These are phyloP conservation scores for Heliconius ethilla DNA, from an alignment of 2,888 invertebrate species.

Conservation along the genomic window DNA sequence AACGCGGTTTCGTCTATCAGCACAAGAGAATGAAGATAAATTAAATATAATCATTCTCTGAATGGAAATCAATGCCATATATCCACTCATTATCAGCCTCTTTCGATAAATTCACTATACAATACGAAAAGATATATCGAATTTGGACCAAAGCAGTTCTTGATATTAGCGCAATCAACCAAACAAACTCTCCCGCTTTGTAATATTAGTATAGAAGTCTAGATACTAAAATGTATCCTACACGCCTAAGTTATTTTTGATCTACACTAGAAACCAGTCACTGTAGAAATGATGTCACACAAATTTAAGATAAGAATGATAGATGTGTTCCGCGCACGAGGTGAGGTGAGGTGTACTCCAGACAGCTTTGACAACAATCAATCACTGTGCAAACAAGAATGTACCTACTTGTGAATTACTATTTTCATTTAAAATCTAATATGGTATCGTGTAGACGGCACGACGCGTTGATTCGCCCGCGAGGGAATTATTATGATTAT, in stretches of 20 bases:
- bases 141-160: not conserved
- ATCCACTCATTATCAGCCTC: not conserved
- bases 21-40: not conserved
- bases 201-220: not conserved
- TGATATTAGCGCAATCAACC: not conserved
- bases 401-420: conserved; percentile 1
- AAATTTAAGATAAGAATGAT: conserved; percentile 14
- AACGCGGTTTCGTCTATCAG: too few species aligned
- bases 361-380: conserved; percentile 14
- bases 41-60: not conserved
- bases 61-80: not conserved
- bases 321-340: not conserved
- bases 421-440: too few species aligned
- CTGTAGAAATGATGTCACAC: not conserved
- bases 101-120: not conserved
- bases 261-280: not conserved
- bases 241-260: not conserved
- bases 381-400: not conserved
- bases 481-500: not conserved
- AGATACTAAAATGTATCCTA: not conserved
- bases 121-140: not conserved
- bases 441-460: not conserved
- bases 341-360: not conserved
- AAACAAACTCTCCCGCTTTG: not conserved
- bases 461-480: too few species aligned